phyloP scores from a whole-genome alignment of 2,113 vertebrate genomes.

The Morone chrysops region DNA sequence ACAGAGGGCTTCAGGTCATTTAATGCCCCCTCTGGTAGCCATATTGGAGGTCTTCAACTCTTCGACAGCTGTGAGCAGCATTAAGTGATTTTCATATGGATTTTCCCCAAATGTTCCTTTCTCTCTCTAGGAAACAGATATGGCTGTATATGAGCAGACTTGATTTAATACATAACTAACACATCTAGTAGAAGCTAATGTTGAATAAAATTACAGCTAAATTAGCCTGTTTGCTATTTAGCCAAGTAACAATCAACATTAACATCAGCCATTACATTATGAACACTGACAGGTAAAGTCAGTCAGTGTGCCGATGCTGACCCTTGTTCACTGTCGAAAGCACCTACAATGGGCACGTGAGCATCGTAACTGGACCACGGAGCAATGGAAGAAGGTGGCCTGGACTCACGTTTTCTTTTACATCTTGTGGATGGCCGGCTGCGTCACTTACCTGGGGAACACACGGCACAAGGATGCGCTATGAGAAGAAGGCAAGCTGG shows the following conservation, averaged over 20 bases:
- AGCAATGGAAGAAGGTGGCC: too few species aligned
- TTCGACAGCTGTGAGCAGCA: neutral
- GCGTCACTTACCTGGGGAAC: too few species aligned
- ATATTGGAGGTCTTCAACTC: neutral
- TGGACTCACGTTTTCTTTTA: too few species aligned
- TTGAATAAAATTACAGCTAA: neutral
- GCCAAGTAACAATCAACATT: neutral
- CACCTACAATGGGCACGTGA: too few species aligned
- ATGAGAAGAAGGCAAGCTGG: too few species aligned
- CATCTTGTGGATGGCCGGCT: too few species aligned
- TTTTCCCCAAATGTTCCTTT: neutral
- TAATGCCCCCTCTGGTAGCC: slow-evolving; percentile 13
- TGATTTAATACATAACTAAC: neutral
- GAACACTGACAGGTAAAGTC: too few species aligned
- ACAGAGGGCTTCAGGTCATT: slow-evolving; percentile 36
- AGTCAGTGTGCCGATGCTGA: too few species aligned
- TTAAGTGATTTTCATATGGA: slow-evolving; percentile 2
- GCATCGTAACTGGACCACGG: too few species aligned
- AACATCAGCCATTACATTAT: too few species aligned
- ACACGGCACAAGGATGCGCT: too few species aligned
- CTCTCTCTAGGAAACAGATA: neutral
- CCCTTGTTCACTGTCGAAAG: too few species aligned
- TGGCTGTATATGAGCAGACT: neutral
- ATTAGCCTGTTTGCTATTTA: neutral
- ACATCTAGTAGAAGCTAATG: neutral